Base-by-base conservation (phyloP, 2,888 invertebrate genomes). In the Brachypterus glaber region DNA sequence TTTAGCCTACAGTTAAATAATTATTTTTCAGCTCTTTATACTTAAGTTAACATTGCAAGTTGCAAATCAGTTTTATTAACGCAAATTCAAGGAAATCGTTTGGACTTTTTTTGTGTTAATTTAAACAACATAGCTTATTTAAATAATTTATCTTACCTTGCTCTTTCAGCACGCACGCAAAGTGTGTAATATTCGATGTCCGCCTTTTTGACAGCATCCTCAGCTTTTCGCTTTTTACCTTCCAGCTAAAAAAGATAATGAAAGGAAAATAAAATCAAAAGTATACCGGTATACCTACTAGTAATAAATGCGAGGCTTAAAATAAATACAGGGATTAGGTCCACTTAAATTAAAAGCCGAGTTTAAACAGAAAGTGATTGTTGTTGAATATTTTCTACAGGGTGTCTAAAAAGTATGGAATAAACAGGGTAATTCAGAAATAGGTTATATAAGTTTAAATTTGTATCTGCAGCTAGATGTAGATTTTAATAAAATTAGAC, bases 101-200 rank as follows among this genome's bases (percentile, higher is more conserved):
- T n/a, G n/a, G n/a, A n/a, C n/a, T n/a, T n/a, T n/a, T n/a, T n/a
- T n/a, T n/a, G n/a, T n/a, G n/a, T 13, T 2, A 16, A 32, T 11
- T 17, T 9, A 17, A 34, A 4, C n/a, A n/a, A n/a, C n/a, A n/a
- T n/a, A n/a, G n/a, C n/a, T n/a, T n/a, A n/a, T n/a, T n/a, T n/a
- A 32, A 32, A 35, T 30, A n/a, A 5, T 33, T 27, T 33, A 29
- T 41, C 40, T 55, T 70, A 83, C 75, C 89, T 79, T 13, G 90
- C 82, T 52, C 90, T 72, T 68, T 95, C 95, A 17, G 92, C 86
- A 52, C 90, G 77, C 46, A 92, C 82, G 58, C 91, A 91, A 34
- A 86, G 76, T 46, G 88, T 88, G 58, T 92, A 92, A 66, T 93
- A 95, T 58, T 93, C 91, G 43, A 88, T 83, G 67, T 93, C 93